Evolutionary conservation across 2,113 vertebrate species (phyloP).

Genomic region (Lanius ludovicianus): DNA sequence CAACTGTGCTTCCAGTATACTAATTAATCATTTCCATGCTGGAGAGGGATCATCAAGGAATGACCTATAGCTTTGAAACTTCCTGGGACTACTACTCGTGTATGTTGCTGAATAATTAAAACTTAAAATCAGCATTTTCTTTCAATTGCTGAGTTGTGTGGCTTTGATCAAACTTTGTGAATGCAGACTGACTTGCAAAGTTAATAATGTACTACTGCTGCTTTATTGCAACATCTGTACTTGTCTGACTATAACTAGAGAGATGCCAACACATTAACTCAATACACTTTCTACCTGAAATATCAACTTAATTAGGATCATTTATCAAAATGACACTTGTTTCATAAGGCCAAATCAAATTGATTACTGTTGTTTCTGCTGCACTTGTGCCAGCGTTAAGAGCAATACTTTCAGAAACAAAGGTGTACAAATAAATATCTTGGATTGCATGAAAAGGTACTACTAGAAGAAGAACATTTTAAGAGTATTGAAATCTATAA

Average conservation of each 20-base stretch:
- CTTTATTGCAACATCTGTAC: constrained; percentile 61
- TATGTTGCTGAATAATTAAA: constrained; percentile 51
- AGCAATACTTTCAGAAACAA: constrained; percentile 49
- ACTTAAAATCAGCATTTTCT: constrained; percentile 38
- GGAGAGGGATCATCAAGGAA: constrained; percentile 49
- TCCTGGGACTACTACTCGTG: constrained; percentile 2
- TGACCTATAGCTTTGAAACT: constrained; percentile 49
- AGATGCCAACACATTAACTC: constrained; percentile 63
- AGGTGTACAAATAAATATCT: background rate
- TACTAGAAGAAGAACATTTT: background rate
- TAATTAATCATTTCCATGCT: constrained; percentile 74
- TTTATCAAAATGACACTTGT: constrained; percentile 78
- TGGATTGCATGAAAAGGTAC: background rate
- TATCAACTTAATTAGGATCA: constrained; percentile 76
- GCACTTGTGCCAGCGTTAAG: constrained; percentile 30
- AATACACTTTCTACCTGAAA: constrained; percentile 69
- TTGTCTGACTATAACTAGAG: constrained; percentile 46
- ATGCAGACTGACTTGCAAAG: constrained; percentile 32
- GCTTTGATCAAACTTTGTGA: constrained; percentile 52
- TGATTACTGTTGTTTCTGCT: constrained; percentile 67
- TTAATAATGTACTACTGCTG: constrained; percentile 45
- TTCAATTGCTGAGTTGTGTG: background rate
- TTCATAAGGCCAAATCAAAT: constrained; percentile 73
- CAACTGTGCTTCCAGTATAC: constrained; percentile 28
- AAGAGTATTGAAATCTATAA: background rate